Base-by-base conservation (phyloP, 2,113 vertebrate species). In the Sinocyclocheilus anshuiensis region DNA sequence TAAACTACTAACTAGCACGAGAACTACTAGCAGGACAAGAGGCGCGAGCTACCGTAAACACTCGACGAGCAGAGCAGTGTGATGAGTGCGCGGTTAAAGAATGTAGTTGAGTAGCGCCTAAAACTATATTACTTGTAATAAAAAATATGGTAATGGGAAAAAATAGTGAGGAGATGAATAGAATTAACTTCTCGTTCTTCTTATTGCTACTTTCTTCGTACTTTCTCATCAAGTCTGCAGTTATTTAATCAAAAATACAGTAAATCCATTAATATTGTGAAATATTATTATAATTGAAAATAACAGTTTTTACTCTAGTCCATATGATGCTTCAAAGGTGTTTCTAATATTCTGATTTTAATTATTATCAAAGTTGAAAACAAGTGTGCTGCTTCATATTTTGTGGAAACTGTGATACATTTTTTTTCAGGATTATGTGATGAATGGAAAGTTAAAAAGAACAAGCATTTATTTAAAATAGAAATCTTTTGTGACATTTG, bases 11-110 rank as follows among this genome's bases (percentile, higher is more conserved):
- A 26, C 24, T 55, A 33, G 29, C 2, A 33, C 29, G 29, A 33
- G 29, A 33, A 33, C 29, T 33, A 33, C 29, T 33, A 33, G 29
- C 24, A 63, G 69, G 1, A 63, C n/a, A 6, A 20, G 65, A 63
- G 55, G 78, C 71, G 55, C 22, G 79, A 33, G 24, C 78, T 86
- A 81, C 85, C 85, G 77, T 86, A 75, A 86, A 63, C 77, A 59
- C 63, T 75, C 69, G 7, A 26, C 24, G 22, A 81, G 78, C 55
- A 29, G 84, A 86, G 77, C 65, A 63, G 9, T 3, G 26, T n/a
- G 18, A 33, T 29, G 81, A 24, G 57, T 0, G 29, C 50, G 22
- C 15, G 53, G 12, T 15, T 80, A 20, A 81, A 65, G 16, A 4
- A 82, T 20, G 39, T 16, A 48, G 29, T 24, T 36, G 45, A 33